A percentile compares a stretch with the other conserved stretches of the same genome.
Evolutionary conservation across 2,797 vertebrate species (phyloP).

Genomic region (Chelmon rostratus): DNA sequence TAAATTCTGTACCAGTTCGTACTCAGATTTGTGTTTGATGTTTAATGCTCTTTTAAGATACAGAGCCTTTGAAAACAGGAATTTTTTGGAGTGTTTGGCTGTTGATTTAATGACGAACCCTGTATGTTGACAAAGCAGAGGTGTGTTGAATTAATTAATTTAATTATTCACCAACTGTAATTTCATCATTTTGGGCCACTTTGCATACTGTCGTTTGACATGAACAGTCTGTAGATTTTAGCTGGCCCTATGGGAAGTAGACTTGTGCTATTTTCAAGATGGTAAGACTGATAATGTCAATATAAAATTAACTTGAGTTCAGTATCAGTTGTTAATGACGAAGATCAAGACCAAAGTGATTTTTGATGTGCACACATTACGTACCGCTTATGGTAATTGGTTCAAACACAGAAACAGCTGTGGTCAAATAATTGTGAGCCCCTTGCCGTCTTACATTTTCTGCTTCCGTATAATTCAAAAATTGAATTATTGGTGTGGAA

Average conservation of each 20-base stretch:
- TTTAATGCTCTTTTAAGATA: conserved; percentile 9
- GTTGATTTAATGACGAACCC: conserved; percentile 71
- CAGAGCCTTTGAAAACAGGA: conserved; percentile 37
- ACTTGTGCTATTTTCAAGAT: conserved; percentile 34
- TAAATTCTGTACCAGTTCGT: background rate
- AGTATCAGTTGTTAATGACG: conserved; percentile 43
- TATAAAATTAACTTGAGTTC: conserved; percentile 30
- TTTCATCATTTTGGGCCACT: conserved; percentile 55
- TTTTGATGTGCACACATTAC: conserved; percentile 56
- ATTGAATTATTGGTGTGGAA: conserved; percentile 32
- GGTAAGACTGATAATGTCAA: conserved; percentile 27
- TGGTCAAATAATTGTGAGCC: conserved; percentile 38
- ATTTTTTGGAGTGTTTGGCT: conserved; percentile 51
- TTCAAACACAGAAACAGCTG: conserved; percentile 40
- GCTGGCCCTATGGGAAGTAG: conserved; percentile 30
- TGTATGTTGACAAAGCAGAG: conserved; percentile 52
- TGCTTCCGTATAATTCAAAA: conserved; percentile 20
- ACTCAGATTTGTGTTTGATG: conserved; percentile 51
- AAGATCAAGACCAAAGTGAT: conserved; percentile 73
- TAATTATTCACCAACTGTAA: conserved; percentile 60
- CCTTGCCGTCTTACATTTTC: conserved; percentile 44
- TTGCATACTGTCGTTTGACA: conserved; percentile 47
- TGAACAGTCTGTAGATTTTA: conserved; percentile 27
- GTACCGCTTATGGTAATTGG: conserved; percentile 41
- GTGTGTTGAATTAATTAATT: conserved; percentile 61